Percentiles rank a stretch among this genome's conserved stretches.
Conservation (phyloP, 2,888 invertebrate genomes). For the Cryptocephalus primarius region DNA sequence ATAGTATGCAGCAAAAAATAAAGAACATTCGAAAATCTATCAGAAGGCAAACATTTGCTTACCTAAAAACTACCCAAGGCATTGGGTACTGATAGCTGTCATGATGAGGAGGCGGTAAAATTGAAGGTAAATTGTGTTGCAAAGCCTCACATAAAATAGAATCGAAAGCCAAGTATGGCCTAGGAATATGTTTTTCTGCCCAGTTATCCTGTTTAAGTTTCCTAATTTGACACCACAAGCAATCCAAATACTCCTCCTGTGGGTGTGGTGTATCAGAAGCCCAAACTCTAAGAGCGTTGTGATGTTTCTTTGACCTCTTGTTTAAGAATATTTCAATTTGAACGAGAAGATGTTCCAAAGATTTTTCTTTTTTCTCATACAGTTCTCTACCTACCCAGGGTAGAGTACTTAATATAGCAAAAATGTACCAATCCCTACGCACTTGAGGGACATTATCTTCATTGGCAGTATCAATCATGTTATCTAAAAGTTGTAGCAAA, state of each 20-base stretch:
- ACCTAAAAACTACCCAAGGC: constrained; percentile 78
- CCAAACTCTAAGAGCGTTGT: constrained; percentile 89
- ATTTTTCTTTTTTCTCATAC: constrained; percentile 91
- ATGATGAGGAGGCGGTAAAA: constrained; percentile 88
- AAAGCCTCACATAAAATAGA: constrained; percentile 89
- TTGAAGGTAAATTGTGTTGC: constrained; percentile 87
- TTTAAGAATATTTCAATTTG: constrained; percentile 88
- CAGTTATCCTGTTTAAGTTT: constrained; percentile 90
- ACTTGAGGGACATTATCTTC: constrained; percentile 92
- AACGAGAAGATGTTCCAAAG: constrained; percentile 78
- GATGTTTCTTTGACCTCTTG: constrained; percentile 87
- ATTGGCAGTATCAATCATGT: constrained; percentile 86
- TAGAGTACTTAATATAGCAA: constrained; percentile 81
- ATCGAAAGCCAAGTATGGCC: constrained; percentile 94
- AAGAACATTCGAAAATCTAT: no score
- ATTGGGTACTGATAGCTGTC: constrained; percentile 85
- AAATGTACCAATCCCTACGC: constrained; percentile 71
- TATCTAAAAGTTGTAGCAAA: constrained; percentile 79
- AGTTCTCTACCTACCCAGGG: constrained; percentile 96
- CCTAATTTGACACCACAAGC: constrained; percentile 89
- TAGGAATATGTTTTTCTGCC: constrained; percentile 91
- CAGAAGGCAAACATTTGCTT: background rate
- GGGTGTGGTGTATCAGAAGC: constrained; percentile 88
- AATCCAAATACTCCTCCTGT: constrained; percentile 94
- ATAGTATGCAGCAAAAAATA: no score